Conservation (phyloP, 2,113 vertebrate genomes). For the Malurus melanocephalus region DNA sequence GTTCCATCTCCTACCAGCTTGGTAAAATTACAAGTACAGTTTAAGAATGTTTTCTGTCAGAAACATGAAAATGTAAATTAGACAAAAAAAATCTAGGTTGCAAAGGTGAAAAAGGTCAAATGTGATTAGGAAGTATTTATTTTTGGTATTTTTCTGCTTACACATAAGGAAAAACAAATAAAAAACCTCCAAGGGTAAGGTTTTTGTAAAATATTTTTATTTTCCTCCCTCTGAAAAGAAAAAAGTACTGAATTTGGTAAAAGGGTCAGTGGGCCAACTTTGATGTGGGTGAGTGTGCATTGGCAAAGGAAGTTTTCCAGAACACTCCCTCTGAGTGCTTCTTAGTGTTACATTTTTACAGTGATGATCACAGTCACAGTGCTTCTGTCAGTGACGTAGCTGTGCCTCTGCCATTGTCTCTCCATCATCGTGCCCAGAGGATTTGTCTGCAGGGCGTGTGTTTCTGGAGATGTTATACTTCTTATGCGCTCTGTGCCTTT, state of each 20-base stretch:
- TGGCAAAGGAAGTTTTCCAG: background rate
- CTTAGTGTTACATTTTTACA: background rate
- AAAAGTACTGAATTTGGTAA: background rate
- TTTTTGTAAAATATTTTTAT: background rate
- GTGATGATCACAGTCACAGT: accelerated
- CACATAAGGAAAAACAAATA: background rate
- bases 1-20: background rate
- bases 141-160: background rate
- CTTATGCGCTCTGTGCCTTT: accelerated
- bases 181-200: background rate
- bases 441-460: background rate
- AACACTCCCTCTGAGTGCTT: background rate
- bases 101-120: background rate
- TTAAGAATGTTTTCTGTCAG: background rate
- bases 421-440: accelerated
- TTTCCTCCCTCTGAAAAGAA: background rate
- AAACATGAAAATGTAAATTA: background rate
- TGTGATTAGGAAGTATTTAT: background rate
- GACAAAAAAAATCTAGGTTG: background rate
- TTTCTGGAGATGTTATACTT: background rate
- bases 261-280: background rate
- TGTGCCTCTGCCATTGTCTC: background rate
- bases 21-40: background rate
- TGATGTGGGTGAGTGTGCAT: background rate
- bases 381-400: accelerated